Base-by-base conservation (phyloP, 2,888 invertebrate species). In the Stenichneumon culpator region DNA sequence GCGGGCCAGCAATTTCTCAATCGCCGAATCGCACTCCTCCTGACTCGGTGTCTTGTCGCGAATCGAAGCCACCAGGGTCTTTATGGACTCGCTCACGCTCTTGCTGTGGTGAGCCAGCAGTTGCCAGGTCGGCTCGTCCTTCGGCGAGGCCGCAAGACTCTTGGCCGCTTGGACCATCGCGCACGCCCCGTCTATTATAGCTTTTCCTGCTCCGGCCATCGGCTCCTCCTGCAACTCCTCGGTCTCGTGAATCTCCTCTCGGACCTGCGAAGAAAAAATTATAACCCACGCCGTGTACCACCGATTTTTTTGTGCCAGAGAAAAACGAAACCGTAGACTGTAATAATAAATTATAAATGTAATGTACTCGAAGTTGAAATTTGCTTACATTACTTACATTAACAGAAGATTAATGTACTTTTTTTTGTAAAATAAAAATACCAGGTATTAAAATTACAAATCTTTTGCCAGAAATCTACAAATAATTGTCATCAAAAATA, bases 11-110 rank as follows among this genome's bases (percentile, higher is more conserved):
- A 99, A 94, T 0, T 96, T 96, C 50, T 98, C 97, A 54, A 98
- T 95, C 0, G 98, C 98, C 0, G 96, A 95, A 67, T 98, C 97
- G 93, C 99, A 99, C 94, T 99, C 99, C 4, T 97, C 96, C 94
- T 99, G 99, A 0, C 99, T 99, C 0, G 99, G 99, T 0, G 99
- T 99, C 90, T 98, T 98, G 92, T 99, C 99, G 96, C 97, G 96
- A 89, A 99, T 98, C 87, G 98, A 98, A 16, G 98, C 97, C 4
- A 99, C 99, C 4, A 99, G 95, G 14, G 97, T 96, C 94, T 99
- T 99, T 92, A 99, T 99, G 39, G 98, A 98, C 93, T 99, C 99
- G 0, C 99, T 99, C 0, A 99, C 99, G 73, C 97, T 97, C 93
- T 98, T 99, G 93, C 99, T 99, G 95, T 99, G 98, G 89, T 96